A percentile compares a stretch with the other conserved stretches of the same genome.
These are phyloP conservation scores for Coptodon bakossiorum DNA, from an alignment of 2,113 vertebrate genomes.

Conservation along the genomic window DNA sequence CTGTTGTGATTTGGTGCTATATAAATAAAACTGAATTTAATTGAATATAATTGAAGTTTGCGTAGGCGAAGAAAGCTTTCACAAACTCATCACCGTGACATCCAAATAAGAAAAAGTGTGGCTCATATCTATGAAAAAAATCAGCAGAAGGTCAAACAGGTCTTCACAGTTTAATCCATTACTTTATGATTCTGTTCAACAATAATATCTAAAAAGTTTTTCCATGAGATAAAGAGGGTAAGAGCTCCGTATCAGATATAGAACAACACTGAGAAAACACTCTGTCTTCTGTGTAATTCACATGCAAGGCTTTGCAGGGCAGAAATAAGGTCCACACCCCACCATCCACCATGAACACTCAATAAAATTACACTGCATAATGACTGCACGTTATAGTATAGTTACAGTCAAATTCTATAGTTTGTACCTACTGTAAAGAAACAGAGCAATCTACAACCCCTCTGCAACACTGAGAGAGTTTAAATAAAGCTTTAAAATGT, in stretches of 20 bases:
- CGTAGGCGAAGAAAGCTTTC: background rate
- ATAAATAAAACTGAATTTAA: fast-evolving
- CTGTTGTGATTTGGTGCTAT: background rate
- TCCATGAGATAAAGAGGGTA: background rate
- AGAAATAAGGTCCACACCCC: background rate
- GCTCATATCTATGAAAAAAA: background rate
- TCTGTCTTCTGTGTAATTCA: background rate
- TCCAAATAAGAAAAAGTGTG: background rate
- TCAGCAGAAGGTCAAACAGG: background rate
- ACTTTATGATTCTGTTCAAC: background rate
- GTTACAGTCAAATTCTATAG: background rate
- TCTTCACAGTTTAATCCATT: background rate
- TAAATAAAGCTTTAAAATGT: background rate
- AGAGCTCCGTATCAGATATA: background rate
- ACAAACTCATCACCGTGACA: background rate
- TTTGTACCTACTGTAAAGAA: background rate
- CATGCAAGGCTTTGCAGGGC: background rate
- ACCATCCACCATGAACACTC: background rate
- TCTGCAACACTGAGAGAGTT: background rate
- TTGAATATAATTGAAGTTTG: background rate
- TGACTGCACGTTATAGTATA: background rate
- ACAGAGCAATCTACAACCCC: background rate
- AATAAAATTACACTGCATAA: background rate
- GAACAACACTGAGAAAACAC: background rate
- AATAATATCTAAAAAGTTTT: background rate